Evolutionary conservation across 2,797 vertebrate species (phyloP), one percentile per base, ranked within the genome.

Genomic region (Scolopax rusticola): DNA sequence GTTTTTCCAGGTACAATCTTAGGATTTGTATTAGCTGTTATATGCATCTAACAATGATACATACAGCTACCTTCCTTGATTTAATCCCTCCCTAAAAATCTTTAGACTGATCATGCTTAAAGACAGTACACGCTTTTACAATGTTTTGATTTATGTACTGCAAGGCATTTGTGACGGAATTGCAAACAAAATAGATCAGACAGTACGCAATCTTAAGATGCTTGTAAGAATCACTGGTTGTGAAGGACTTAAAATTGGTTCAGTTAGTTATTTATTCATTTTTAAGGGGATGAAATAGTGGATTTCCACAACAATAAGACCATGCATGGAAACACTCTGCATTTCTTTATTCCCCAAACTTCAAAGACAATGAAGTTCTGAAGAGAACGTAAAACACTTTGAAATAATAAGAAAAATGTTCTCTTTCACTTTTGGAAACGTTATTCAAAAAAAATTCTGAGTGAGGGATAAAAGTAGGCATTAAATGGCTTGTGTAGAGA

Each of bases 381-480:
- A 97, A 90, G 71, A 15, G 56, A 94, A 48, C 73, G 33, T 63
- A 76, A 93, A 91, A 40, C 51, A 61, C 18, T 91, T 47, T 81
- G 80, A 95, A 96, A 95, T 94, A 88, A 93, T 70, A 54, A 89
- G 77, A 92, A 92, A 77, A 87, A 1, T 38, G 7, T 36, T 86
- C 5, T 63, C 63, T 70, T 79, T 59, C 36, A 86, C 69, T 64
- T 77, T 83, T 87, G 74, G 92, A 89, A 93, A 59, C 27, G 12
- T 41, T 92, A 82, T 73, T 94, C 80, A 54, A 54, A 54, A 53
- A 30, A 30, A 16, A 19, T 19, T 54, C 18, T 54, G 51, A 54
- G 81, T 64, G 90, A 84, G 43, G n/a, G 21, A 67, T 70, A 69
- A 80, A 91, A 87, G n/a, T 56, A 65, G 92, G 28, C 28, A 60